These are phyloP conservation scores for Scaptomyza reducta DNA, from an alignment of 2,888 invertebrate genomes.

Conservation along the genomic window DNA sequence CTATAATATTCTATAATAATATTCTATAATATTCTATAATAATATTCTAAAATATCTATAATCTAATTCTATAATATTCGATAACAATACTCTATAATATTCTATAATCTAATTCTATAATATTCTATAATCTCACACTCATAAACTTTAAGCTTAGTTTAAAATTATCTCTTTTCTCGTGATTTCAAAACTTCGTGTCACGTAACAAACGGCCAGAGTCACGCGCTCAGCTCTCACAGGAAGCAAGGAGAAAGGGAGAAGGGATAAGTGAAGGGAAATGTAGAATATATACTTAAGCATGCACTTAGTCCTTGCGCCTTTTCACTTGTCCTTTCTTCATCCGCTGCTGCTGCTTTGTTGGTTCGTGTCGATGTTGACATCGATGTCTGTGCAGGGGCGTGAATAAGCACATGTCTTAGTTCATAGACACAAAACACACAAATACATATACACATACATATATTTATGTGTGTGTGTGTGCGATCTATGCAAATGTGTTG, in stretches of 20 bases:
- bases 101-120: too few species aligned
- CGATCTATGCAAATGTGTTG: slow-evolving; percentile 78
- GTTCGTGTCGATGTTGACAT: slow-evolving; percentile 70
- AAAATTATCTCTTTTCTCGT: too few species aligned
- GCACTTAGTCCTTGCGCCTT: slow-evolving; percentile 78
- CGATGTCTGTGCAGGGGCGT: slow-evolving; percentile 67
- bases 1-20: too few species aligned
- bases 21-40: too few species aligned
- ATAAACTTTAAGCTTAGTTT: too few species aligned
- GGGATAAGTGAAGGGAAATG: too few species aligned
- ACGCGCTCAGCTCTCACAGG: slow-evolving; percentile 3
- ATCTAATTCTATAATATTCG: too few species aligned
- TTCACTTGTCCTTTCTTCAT: slow-evolving; percentile 35
- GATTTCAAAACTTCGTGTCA: neutral
- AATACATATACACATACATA: neutral
- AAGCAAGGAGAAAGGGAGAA: slow-evolving; percentile 27
- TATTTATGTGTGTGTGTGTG: slow-evolving; percentile 30
- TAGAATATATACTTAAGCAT: slow-evolving; percentile 72
- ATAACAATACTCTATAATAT: too few species aligned
- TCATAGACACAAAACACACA: neutral
- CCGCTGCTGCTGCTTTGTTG: neutral
- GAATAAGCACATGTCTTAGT: slow-evolving; percentile 57
- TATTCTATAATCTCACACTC: too few species aligned
- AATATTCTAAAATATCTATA: too few species aligned
- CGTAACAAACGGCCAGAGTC: neutral